These are phyloP conservation scores for Drosophila cracens DNA, from an alignment of 2,888 invertebrate species.

Conservation along the genomic window DNA sequence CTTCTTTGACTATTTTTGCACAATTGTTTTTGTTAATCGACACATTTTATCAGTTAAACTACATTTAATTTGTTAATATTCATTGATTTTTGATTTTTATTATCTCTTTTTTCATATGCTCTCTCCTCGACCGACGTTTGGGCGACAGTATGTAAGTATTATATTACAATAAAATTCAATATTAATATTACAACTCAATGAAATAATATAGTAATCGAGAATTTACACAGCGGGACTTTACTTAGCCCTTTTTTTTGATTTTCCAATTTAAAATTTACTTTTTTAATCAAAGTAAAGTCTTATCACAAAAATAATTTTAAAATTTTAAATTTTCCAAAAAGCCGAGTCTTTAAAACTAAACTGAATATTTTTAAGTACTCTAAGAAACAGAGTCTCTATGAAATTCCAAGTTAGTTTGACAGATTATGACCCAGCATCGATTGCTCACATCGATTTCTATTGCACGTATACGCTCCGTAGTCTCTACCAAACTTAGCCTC, in stretches of 20 bases:
- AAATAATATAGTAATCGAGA: background rate
- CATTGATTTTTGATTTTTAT: conserved; percentile 16
- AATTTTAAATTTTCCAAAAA: too few species aligned
- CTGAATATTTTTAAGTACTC: background rate
- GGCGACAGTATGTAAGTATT: conserved; percentile 64
- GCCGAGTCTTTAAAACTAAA: background rate
- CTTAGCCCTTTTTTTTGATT: background rate
- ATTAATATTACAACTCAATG: background rate
- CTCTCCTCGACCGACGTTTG: background rate
- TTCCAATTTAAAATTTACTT: background rate
- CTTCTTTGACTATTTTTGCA: conserved; percentile 32
- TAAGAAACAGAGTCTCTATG: background rate
- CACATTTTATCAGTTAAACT: conserved; percentile 15
- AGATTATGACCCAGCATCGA: background rate
- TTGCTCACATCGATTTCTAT: background rate
- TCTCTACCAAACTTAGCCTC: background rate
- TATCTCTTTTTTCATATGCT: conserved; percentile 15
- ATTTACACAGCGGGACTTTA: background rate
- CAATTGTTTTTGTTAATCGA: conserved; percentile 38
- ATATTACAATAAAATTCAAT: background rate
- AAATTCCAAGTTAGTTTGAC: background rate
- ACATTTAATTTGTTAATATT: background rate
- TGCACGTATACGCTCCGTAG: background rate
- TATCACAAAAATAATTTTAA: background rate
- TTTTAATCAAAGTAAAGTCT: background rate